Percentiles rank a stretch among this genome's conserved stretches.
Evolutionary conservation across 2,797 vertebrate species (phyloP).

Genomic region (Pseudochromis fuscus): DNA sequence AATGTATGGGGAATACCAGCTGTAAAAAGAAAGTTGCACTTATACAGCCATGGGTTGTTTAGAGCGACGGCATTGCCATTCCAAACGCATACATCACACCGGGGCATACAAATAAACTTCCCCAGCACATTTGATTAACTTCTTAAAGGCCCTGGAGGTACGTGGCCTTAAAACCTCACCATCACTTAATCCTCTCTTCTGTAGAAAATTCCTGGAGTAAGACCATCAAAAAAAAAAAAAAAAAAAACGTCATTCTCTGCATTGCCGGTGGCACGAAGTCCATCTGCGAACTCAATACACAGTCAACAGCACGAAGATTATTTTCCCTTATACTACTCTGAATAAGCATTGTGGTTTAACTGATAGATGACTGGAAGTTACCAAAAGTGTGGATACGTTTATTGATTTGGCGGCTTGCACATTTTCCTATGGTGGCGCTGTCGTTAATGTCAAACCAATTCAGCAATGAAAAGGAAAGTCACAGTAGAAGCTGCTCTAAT

Average conservation of each 20-base stretch:
- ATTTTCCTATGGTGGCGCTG: too few species aligned
- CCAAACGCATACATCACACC: constrained; percentile 62
- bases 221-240: constrained; percentile 68
- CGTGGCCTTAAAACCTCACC: constrained; percentile 67
- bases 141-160: constrained; percentile 70
- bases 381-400: not conserved
- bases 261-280: constrained; percentile 57
- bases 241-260: constrained; percentile 63
- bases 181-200: constrained; percentile 73
- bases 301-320: constrained; percentile 34
- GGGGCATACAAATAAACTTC: constrained; percentile 72
- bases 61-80: constrained; percentile 73
- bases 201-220: constrained; percentile 67
- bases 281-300: constrained; percentile 45
- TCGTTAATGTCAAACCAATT: too few species aligned
- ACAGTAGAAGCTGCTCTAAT: too few species aligned
- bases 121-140: constrained; percentile 77
- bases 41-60: constrained; percentile 73
- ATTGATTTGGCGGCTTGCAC: not conserved
- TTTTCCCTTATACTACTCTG: constrained; percentile 9
- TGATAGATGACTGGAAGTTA: not conserved
- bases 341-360: constrained; percentile 12
- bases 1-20: constrained; percentile 73
- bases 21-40: constrained; percentile 67
- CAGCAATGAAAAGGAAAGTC: too few species aligned